Evolutionary conservation across 2,113 vertebrate species (phyloP), one percentile per base, ranked within the genome.

Genomic region (Triplophysa siluroides): DNA sequence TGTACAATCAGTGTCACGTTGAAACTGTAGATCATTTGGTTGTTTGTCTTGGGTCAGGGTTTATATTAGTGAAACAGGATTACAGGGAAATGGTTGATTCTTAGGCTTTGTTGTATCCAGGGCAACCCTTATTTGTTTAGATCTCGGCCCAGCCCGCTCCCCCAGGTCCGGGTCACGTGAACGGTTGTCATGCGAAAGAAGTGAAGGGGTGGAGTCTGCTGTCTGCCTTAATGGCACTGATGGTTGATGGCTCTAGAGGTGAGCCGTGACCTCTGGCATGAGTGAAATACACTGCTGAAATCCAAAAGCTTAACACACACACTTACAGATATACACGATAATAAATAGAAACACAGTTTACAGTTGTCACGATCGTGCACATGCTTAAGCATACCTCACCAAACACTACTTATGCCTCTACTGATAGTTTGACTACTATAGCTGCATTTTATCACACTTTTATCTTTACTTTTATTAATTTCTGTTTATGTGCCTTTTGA

Each of bases 181-280:
- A 12, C 11, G 52, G 69, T 71, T 82, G 61, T 68, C 81, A 79
- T 45, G 38, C 8, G 21, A 80, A 61, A 61, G 76, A 50, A 67
- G 61, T 24, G 47, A 24, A 77, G 62, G 67, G 61, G 66, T 12
- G 69, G 73, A 54, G 68, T 70, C 79, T 76, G 79, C 67, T 81
- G 78, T 78, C 58, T 78, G 69, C 61, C 41, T 85, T 83, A 60
- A 54, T 79, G 62, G 62, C 76, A 63, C 60, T 63, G 74, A 76
- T 50, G 77, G 73, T 68, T 85, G 83, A 86, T 84, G 81, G 83
- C 75, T 79, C 81, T 85, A 45, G 73, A 84, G 81, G 72, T 81
- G 74, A 78, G 81, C 70, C 72, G 60, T 84, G 80, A 85, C 86
- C 84, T 80, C 76, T 87, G 83, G 83, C 86, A 83, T 70, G 67